Conservation (phyloP, 2,113 vertebrate genomes). For the Lagenorhynchus albirostris region DNA sequence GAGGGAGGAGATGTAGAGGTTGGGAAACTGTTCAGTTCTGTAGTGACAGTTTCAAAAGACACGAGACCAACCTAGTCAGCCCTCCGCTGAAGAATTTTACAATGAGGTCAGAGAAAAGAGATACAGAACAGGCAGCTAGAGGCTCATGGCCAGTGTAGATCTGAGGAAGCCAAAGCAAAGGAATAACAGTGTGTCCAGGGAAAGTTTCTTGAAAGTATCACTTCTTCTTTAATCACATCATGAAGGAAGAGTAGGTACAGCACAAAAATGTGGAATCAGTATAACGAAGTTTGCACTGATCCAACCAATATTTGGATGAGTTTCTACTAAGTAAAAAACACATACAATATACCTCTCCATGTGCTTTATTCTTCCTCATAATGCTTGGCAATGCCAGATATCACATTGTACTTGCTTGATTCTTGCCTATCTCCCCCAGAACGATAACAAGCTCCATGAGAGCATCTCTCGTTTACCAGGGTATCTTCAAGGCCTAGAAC, state of each 20-base stretch:
- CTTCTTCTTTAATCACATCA: not conserved
- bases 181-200: no score
- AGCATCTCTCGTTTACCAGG: not conserved
- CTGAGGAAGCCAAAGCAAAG: not conserved
- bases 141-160: not conserved
- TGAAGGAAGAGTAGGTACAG: not conserved
- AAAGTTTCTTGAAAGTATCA: not conserved
- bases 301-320: not conserved
- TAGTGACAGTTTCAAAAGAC: not conserved
- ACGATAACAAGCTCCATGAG: not conserved
- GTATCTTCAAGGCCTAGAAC: not conserved
- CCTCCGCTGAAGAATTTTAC: not conserved
- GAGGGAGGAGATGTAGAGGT: not conserved
- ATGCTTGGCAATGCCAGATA: no score
- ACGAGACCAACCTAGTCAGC: not conserved
- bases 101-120: not conserved
- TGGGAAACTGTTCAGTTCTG: not conserved
- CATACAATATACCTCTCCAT: accelerated
- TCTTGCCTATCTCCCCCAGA: not conserved
- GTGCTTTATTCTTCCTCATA: not conserved
- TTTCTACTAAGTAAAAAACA: not conserved
- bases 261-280: not conserved
- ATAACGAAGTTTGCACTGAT: not conserved
- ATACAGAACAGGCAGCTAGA: not conserved
- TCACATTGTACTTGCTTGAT: not conserved